phyloP scores from a whole-genome alignment of 2,888 invertebrate genomes.

The Aphrophora alni region DNA sequence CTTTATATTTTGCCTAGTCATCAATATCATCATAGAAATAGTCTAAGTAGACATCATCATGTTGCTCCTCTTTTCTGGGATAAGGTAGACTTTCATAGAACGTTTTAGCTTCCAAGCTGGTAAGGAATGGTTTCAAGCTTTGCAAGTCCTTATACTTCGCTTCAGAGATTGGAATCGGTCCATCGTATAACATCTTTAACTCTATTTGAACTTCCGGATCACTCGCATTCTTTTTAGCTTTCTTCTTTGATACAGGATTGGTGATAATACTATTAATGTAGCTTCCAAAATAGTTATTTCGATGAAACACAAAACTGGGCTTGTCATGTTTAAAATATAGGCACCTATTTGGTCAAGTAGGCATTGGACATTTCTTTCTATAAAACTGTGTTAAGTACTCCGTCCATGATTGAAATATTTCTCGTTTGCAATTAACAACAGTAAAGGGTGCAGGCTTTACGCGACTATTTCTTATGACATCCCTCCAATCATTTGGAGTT shows the following conservation, averaged over 20 bases:
- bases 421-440: background rate
- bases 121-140: background rate
- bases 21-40: too few species aligned
- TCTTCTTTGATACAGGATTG: background rate
- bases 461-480: conserved; percentile 24
- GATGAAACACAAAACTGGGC: background rate
- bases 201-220: too few species aligned
- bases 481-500: conserved; percentile 30
- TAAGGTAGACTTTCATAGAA: background rate
- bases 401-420: background rate
- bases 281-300: background rate
- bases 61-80: too few species aligned
- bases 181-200: too few species aligned
- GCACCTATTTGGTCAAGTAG: background rate
- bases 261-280: background rate
- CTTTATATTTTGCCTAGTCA: too few species aligned
- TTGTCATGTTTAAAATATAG: background rate
- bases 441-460: conserved; percentile 23
- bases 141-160: conserved; percentile 6
- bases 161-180: background rate
- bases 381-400: background rate
- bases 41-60: too few species aligned
- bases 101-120: background rate
- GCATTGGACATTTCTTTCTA: background rate
- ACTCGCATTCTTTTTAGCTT: background rate